Base-by-base conservation (phyloP, 2,888 invertebrate species). In the Dromius quadrimaculatus region DNA sequence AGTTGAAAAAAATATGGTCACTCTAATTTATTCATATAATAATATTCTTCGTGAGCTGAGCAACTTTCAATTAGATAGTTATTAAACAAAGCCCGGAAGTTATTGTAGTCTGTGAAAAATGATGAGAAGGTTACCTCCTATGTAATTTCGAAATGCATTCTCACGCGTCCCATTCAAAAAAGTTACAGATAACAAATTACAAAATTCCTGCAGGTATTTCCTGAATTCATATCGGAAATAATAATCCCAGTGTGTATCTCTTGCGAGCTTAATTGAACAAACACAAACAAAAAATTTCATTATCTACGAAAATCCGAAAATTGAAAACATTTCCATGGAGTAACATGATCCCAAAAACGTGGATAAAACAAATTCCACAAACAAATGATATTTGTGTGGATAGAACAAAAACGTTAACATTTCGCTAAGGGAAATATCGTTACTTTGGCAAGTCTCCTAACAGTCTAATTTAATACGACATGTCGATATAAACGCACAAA, bases 381-480 rank as follows among this genome's bases (percentile, higher is more conserved):
- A 64, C 64, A 64, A 64, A 64, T 64, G 47, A 50, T 50, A 64
- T 47, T 34, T 47, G 34, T 50, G 43, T 38, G 41, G 62, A 22
- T 36, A 68, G 59, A 59, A 59, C 68, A 41, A 57, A 19, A 19
- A 61, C 9, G 38, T 38, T 61, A 66, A 54, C 66, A 43, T 57
- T 66, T 28, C 66, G 28, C 36, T 6, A 19, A 13, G 61, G 38
- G 38, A 34, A n/a, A n/a, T 34, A 20, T 2, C 36, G 38, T 19
- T 22, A 32, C 38, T 54, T 38, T 41, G 50, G 38, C 50, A 36
- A 38, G 3, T 5, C 62, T 5, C 45, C 41, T 59, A 68, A 68
- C 45, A 59, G 59, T 59, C 68, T 68, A 68, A 68, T 68, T 68
- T 68, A 68, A 68, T 68, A 45, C 68, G 20, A 45, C 43, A 41